These are phyloP conservation scores for Chiloscyllium punctatum DNA, from an alignment of 2,797 vertebrate species.

Conservation along the genomic window DNA sequence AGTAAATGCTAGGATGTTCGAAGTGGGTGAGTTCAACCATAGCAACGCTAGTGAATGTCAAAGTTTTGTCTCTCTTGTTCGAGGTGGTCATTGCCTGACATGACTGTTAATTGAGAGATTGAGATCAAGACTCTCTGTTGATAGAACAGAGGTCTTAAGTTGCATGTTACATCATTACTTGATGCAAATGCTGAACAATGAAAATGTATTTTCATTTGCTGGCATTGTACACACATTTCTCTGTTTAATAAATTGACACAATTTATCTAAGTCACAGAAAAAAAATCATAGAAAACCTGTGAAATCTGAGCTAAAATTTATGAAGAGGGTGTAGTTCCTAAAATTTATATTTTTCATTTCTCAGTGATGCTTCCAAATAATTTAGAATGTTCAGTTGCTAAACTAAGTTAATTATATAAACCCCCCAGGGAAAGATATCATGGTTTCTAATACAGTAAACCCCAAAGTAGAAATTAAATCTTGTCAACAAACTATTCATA, in stretches of 20 bases:
- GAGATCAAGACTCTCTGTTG: not conserved
- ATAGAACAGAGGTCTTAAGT: not conserved
- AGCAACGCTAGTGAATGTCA: too few species aligned
- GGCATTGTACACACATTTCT: not conserved
- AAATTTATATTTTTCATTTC: not conserved
- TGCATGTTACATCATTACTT: not conserved
- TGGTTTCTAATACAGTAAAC: not conserved
- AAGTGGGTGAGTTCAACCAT: too few species aligned
- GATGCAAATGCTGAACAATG: not conserved
- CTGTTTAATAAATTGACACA: not conserved
- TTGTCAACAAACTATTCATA: not conserved
- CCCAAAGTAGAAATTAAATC: not conserved
- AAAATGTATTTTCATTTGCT: not conserved
- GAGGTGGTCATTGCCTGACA: too few species aligned
- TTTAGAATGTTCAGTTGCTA: not conserved
- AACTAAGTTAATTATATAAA: not conserved
- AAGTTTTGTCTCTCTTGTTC: too few species aligned
- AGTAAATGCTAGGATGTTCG: too few species aligned
- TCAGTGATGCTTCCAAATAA: not conserved
- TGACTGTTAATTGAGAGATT: not conserved
- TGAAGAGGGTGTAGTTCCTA: not conserved
- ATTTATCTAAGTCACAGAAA: not conserved
- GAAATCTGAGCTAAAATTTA: not conserved
- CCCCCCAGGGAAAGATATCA: not conserved
- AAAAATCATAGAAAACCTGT: not conserved